These are phyloP conservation scores for Eumaeus atala DNA, from an alignment of 1,140 invertebrate species.

Conservation along the genomic window DNA sequence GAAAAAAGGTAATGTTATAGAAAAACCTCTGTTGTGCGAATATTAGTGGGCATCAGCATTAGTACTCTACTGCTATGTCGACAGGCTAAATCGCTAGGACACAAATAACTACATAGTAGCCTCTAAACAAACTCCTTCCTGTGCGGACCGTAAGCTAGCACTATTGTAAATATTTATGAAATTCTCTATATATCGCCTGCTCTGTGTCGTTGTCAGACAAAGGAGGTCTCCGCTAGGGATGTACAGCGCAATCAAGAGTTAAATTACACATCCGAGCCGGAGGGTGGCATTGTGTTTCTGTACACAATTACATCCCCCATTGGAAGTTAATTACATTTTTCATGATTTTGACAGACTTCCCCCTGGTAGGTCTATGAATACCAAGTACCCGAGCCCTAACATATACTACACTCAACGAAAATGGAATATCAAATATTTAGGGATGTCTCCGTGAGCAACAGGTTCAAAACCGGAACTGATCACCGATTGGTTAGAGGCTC, in stretches of 20 bases:
- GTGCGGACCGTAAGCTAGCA: too few species aligned
- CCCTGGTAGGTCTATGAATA: not conserved
- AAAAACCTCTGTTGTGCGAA: too few species aligned
- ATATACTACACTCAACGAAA: too few species aligned
- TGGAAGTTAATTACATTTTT: conserved; percentile 39
- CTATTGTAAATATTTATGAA: too few species aligned
- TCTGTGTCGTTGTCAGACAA: conserved; percentile 19
- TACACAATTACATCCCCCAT: conserved; percentile 36
- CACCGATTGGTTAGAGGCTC: too few species aligned
- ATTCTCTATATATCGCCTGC: conserved; percentile 5
- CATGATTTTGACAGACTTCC: conserved; percentile 19
- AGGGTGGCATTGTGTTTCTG: conserved; percentile 38
- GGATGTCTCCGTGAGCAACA: too few species aligned
- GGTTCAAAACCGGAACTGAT: too few species aligned
- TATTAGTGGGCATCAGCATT: not conserved
- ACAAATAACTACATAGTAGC: not conserved
- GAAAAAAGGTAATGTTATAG: too few species aligned
- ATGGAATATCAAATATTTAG: too few species aligned
- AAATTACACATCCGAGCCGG: conserved; percentile 46
- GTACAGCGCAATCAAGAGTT: conserved; percentile 40
- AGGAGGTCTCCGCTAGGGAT: conserved; percentile 15
- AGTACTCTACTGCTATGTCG: not conserved
- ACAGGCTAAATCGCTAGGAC: not conserved
- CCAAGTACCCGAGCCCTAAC: not conserved
- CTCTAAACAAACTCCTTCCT: too few species aligned